A percentile compares a stretch with the other conserved stretches of the same genome.
Evolutionary conservation across 2,113 vertebrate genomes (phyloP).

Genomic region (Manacus vitellinus): DNA sequence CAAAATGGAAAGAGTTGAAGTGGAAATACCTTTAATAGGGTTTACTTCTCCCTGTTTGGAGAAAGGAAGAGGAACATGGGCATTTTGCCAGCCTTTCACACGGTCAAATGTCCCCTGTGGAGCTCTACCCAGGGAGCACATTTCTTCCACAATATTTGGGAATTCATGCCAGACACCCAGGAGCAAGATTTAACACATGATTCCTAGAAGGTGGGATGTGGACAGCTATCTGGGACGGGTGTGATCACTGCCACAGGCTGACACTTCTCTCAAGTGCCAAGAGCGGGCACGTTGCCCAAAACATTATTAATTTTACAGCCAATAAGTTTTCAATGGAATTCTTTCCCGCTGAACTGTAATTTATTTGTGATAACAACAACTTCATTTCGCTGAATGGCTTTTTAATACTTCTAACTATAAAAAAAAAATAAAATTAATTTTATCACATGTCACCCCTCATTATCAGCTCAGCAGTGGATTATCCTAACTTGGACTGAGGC

Average conservation of each 20-base stretch:
- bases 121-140: not conserved
- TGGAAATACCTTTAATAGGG: not conserved
- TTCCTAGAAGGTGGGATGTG: not conserved
- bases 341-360: constrained; percentile 30
- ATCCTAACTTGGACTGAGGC: not conserved
- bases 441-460: not conserved
- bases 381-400: constrained; percentile 1
- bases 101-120: accelerated
- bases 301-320: constrained; percentile 31
- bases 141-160: not conserved
- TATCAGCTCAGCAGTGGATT: constrained; percentile 31
- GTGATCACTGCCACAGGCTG: not conserved
- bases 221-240: not conserved
- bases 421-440: not conserved
- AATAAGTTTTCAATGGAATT: not conserved
- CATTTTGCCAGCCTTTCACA: not conserved
- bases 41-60: not conserved
- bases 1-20: not conserved
- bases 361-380: constrained; percentile 14
- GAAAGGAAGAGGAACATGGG: accelerated
- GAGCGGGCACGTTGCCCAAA: not conserved
- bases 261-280: not conserved
- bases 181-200: not conserved
- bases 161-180: not conserved
- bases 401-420: constrained; percentile 5